Base-by-base conservation (phyloP, 2,888 invertebrate genomes). In the Eudemis profundana region DNA sequence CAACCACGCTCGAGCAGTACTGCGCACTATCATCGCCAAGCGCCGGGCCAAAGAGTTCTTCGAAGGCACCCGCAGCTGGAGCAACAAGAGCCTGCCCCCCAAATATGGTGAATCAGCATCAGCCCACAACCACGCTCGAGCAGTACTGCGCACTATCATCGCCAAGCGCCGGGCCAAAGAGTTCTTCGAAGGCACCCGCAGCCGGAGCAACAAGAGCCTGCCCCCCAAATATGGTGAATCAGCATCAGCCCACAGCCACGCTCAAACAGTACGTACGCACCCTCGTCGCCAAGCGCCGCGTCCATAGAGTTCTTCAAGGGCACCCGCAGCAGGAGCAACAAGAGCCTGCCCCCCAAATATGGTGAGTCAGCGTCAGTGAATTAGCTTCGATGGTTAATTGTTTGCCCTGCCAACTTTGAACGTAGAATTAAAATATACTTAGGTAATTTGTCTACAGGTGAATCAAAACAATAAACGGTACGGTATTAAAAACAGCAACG, bases 261-360 rank as follows among this genome's bases (percentile, higher is more conserved):
- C 96, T 99, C 82, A 95, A 95, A 40, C 96, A 98, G 79, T 99
- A 99, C 83, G 96, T 99, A 50, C 94, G 97, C 68, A 95, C 96
- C 0, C 86, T 98, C 51, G 94, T 98, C 3, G 93, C 94, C 2
- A 93, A 94, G 61, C 95, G 96, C 71, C 75, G 94, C 95, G 47
- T 97, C 97, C 0, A 93, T 98, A 12, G 99, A 99, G 89, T 99
- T 99, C 93, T 99, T 99, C 83, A 99, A 99, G 87, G 99, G 98
- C 29, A 99, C 99, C 0, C 93, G 99, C 68, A 99, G 98, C 78
- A 93, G 99, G 63, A 97, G 97, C 78, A 97, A 96, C 67, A 99
- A 99, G 87, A 96, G 97, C 21, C 91, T 99, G 46, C 90, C 94
- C n/a, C 99, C 99, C 2, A 99, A 98, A 92, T 96, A 96, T 85